Conservation (phyloP, 2,797 vertebrate genomes). For the Microtus californicus region DNA sequence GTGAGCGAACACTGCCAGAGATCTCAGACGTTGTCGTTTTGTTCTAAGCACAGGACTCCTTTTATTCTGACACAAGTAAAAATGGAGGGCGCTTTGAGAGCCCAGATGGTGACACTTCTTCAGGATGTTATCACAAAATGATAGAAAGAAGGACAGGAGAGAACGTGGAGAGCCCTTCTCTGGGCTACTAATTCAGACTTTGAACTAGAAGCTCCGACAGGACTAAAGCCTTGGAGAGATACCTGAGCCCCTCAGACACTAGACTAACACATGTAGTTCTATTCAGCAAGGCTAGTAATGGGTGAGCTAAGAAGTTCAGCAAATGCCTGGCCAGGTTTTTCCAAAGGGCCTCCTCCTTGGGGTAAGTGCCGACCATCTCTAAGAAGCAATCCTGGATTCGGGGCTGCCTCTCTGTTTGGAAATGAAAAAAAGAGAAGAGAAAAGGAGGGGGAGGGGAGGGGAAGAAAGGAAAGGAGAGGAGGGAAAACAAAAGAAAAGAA, state of each 20-base stretch:
- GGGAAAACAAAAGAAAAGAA: too few relatives aligned
- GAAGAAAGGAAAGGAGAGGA: rapidly evolving
- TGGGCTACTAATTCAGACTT: not conserved
- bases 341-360: too few relatives aligned
- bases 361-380: too few relatives aligned
- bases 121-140: not conserved
- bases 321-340: not conserved
- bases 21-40: conserved; percentile 47
- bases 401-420: too few relatives aligned
- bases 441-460: too few relatives aligned
- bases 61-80: conserved; percentile 58
- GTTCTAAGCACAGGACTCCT: conserved; percentile 36
- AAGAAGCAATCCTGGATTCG: too few relatives aligned
- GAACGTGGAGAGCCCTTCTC: not conserved
- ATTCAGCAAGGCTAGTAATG: not conserved
- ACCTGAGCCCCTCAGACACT: not conserved
- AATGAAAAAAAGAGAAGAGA: too few relatives aligned
- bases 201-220: not conserved
- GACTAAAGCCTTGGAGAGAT: not conserved
- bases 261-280: not conserved
- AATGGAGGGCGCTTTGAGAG: not conserved
- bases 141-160: conserved; percentile 21
- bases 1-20: conserved; percentile 53
- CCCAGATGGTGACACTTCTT: not conserved
- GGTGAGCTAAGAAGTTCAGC: not conserved